These are phyloP conservation scores for Adelosebastes latens DNA, from an alignment of 2,797 vertebrate species.

Conservation along the genomic window DNA sequence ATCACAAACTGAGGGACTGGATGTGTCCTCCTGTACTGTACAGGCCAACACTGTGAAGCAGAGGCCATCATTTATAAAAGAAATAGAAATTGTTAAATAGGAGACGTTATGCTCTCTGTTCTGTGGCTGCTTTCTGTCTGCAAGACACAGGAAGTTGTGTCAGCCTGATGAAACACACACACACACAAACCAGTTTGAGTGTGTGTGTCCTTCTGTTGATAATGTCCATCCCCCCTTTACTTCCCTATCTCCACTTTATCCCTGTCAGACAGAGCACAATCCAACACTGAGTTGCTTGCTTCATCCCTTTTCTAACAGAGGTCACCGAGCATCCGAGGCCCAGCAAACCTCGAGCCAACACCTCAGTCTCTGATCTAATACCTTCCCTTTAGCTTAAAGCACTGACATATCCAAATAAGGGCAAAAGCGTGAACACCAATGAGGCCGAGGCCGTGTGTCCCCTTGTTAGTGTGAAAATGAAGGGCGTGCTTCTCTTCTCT, in stretches of 20 bases:
- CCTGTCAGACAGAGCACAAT: background rate
- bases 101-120: slow-evolving; percentile 50
- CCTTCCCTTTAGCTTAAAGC: slow-evolving; percentile 33
- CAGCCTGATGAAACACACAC: slow-evolving; percentile 66
- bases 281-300: background rate
- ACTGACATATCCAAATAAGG: slow-evolving; percentile 83
- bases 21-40: background rate
- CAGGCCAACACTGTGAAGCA: background rate
- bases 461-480: slow-evolving; percentile 30
- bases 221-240: slow-evolving; percentile 38
- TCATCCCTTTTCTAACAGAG: background rate
- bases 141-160: slow-evolving; percentile 69
- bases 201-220: slow-evolving; percentile 27
- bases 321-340: background rate
- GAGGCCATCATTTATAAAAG: background rate
- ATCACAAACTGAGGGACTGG: background rate
- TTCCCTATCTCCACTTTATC: slow-evolving; percentile 37
- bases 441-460: slow-evolving; percentile 32
- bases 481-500: slow-evolving; percentile 36
- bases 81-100: slow-evolving; percentile 49
- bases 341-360: background rate
- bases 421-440: slow-evolving; percentile 72
- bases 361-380: slow-evolving; percentile 12
- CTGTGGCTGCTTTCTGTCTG: slow-evolving; percentile 40
- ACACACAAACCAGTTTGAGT: slow-evolving; percentile 20